Conservation (phyloP, 2,797 vertebrate species). For the Crenichthys baileyi region DNA sequence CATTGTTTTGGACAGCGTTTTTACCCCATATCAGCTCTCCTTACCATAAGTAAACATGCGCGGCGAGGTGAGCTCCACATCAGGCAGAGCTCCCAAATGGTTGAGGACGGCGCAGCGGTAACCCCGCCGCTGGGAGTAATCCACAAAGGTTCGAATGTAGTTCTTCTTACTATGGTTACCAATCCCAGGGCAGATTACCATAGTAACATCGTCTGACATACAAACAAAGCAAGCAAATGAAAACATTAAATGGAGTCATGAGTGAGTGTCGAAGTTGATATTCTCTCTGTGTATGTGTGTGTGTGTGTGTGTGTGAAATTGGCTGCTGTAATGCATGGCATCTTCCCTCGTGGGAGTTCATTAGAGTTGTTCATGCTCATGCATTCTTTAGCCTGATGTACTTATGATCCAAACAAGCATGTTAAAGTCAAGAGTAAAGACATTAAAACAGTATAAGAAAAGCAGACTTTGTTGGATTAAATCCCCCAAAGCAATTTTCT, state of each 20-base stretch:
- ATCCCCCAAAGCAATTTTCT: no score
- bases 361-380: constrained; percentile 32
- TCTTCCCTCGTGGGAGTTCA: constrained; percentile 43
- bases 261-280: constrained; percentile 23
- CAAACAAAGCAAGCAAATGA: constrained; percentile 33
- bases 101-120: constrained; percentile 96
- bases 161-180: constrained; percentile 98
- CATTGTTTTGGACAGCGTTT: no score
- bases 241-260: constrained; percentile 43
- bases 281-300: constrained; percentile 12
- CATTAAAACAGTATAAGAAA: background rate
- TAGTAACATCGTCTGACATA: constrained; percentile 89
- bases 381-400: constrained; percentile 11
- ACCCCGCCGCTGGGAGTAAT: constrained; percentile 92
- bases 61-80: constrained; percentile 92
- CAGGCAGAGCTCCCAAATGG: constrained; percentile 92
- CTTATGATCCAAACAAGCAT: constrained; percentile 15
- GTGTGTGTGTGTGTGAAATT: constrained; percentile 32
- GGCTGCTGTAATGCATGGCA: constrained; percentile 25
- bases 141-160: constrained; percentile 97
- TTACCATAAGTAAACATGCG: constrained; percentile 98
- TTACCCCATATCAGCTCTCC: background rate
- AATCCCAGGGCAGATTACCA: constrained; percentile 98
- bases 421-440: constrained; percentile 5
- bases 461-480: no score